Conservation (phyloP, 2,888 invertebrate species). For the Axea sp. region DNA sequence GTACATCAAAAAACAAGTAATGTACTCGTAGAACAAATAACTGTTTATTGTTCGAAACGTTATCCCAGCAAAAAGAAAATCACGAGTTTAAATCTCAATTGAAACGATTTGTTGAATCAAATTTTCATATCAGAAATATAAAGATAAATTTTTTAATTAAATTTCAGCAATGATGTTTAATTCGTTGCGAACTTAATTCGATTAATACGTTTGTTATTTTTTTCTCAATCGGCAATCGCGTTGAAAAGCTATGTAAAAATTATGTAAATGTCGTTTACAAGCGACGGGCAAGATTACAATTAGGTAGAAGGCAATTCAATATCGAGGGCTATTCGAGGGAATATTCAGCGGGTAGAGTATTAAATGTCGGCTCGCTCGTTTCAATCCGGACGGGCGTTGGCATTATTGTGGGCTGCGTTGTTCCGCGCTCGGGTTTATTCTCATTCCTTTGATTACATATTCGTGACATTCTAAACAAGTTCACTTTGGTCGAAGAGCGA, state of each 20-base stretch:
- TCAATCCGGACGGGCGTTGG: conserved; percentile 68
- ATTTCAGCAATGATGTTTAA: too few relatives aligned
- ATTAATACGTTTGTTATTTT: too few relatives aligned
- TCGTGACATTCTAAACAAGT: conserved; percentile 51
- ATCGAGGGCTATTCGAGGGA: conserved; percentile 77
- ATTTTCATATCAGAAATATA: too few relatives aligned
- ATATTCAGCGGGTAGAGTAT: conserved; percentile 76
- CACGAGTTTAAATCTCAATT: too few relatives aligned
- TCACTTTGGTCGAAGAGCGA: conserved; percentile 18
- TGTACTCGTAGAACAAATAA: too few relatives aligned
- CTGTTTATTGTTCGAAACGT: too few relatives aligned
- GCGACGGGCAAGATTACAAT: conserved; percentile 78
- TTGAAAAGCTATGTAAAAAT: conserved; percentile 75
- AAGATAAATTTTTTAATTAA: too few relatives aligned
- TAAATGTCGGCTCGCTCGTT: conserved; percentile 75
- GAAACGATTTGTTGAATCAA: too few relatives aligned
- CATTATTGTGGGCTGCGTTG: conserved; percentile 61
- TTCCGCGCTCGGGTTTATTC: conserved; percentile 44
- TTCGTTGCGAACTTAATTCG: too few relatives aligned
- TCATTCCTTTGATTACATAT: conserved; percentile 49
- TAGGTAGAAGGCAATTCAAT: conserved; percentile 78
- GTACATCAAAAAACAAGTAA: too few relatives aligned
- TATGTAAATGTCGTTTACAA: conserved; percentile 78
- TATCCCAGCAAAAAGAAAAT: too few relatives aligned
- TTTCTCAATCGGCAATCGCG: conserved; percentile 5